phyloP scores from a whole-genome alignment of 2,113 vertebrate genomes.

The Petrocephalus zakoni region DNA sequence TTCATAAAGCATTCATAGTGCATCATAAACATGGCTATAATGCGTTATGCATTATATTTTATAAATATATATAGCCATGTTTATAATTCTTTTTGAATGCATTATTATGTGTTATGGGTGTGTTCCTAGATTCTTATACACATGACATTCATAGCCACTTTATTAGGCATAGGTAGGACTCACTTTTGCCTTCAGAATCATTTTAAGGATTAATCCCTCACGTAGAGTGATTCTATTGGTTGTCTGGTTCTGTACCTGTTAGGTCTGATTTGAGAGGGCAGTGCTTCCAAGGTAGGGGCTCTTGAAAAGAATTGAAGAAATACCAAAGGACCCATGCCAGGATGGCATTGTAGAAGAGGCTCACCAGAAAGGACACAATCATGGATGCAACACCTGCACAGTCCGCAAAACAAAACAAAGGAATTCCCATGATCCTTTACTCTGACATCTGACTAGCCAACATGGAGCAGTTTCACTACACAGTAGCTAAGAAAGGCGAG shows the following conservation, averaged over 20 bases:
- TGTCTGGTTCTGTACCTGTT: neutral
- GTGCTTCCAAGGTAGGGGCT: conserved; percentile 72
- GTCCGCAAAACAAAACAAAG: neutral
- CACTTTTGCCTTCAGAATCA: neutral
- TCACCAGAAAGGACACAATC: conserved; percentile 70
- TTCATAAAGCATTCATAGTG: neutral
- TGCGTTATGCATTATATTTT: neutral
- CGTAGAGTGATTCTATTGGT: neutral
- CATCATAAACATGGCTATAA: neutral
- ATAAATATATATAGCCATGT: neutral
- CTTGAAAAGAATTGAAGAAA: conserved; percentile 84
- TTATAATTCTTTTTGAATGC: neutral
- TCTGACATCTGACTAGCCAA: neutral
- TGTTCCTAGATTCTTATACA: neutral
- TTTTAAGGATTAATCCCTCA: neutral
- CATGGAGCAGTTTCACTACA: neutral
- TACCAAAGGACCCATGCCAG: conserved; percentile 82
- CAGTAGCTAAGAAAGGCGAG: neutral
- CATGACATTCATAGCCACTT: neutral
- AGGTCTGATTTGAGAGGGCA: conserved; percentile 58
- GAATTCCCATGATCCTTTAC: neutral
- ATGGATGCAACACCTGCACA: conserved; percentile 69
- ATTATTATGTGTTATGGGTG: neutral
- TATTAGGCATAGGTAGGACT: neutral
- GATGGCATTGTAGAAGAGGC: conserved; percentile 79